Conservation (phyloP, 1,140 invertebrate genomes). For the Dryas iulia region DNA sequence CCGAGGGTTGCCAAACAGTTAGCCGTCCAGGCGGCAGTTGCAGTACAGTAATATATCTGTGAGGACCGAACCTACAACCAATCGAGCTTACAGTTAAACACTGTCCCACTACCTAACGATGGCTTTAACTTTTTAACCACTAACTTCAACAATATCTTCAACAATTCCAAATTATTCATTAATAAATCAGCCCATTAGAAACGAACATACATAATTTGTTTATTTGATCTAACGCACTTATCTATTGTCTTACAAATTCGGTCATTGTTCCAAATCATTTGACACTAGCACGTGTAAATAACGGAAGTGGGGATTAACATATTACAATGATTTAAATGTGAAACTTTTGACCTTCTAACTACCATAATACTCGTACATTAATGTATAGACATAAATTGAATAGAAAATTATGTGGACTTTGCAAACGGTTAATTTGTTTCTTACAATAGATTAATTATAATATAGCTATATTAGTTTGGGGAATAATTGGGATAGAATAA, state of each 20-base stretch:
- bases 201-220: conserved; percentile 1
- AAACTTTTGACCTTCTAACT: not conserved
- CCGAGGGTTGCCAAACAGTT: too few relatives aligned
- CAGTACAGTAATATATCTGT: too few relatives aligned
- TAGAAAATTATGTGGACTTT: not conserved
- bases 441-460: not conserved
- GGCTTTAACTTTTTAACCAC: too few relatives aligned
- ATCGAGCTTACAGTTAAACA: too few relatives aligned
- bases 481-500: too few relatives aligned
- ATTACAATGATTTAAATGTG: not conserved
- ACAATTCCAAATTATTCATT: not conserved
- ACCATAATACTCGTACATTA: not conserved
- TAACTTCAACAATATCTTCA: too few relatives aligned
- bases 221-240: conserved; percentile 3
- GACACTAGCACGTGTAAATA: conserved; percentile 10
- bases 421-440: not conserved
- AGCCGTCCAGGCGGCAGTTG: too few relatives aligned
- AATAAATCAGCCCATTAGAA: not conserved
- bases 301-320: not conserved
- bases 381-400: not conserved
- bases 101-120: too few relatives aligned
- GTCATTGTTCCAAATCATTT: conserved; percentile 12
- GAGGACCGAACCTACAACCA: too few relatives aligned
- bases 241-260: conserved; percentile 21
- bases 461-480: too few relatives aligned